phyloP scores from a whole-genome alignment of 2,888 invertebrate species.

The Drosophila falleni region DNA sequence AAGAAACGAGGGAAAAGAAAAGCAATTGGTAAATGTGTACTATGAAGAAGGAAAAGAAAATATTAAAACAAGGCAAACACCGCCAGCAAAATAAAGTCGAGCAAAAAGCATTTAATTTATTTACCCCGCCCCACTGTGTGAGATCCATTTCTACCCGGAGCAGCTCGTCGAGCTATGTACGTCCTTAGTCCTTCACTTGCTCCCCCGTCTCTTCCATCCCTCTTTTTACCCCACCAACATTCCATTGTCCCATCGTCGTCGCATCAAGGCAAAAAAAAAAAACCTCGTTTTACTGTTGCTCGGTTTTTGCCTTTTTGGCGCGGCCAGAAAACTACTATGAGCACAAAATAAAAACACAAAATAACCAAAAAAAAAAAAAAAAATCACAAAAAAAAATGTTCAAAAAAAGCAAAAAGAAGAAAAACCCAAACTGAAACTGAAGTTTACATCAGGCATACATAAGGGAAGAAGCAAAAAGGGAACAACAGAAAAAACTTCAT shows the following conservation, averaged over 20 bases:
- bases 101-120: slow-evolving; percentile 77
- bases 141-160: slow-evolving; percentile 19
- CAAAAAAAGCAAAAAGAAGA: slow-evolving; percentile 22
- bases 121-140: slow-evolving; percentile 51
- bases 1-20: slow-evolving; percentile 10
- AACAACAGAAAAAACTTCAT: slow-evolving; percentile 70
- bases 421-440: slow-evolving; percentile 47
- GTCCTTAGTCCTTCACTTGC: slow-evolving; percentile 33
- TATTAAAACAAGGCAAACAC: slow-evolving; percentile 74
- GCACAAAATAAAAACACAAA: slow-evolving; percentile 36
- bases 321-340: slow-evolving; percentile 71
- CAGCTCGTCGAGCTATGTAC: slow-evolving; percentile 15
- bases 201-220: slow-evolving; percentile 1
- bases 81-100: slow-evolving; percentile 70
- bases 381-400: slow-evolving; percentile 17
- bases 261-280: slow-evolving; percentile 41
- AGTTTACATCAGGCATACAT: slow-evolving; percentile 59
- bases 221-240: slow-evolving; percentile 8
- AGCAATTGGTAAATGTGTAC: slow-evolving; percentile 14
- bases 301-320: slow-evolving; percentile 73
- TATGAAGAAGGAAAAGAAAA: slow-evolving; percentile 64
- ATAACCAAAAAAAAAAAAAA: slow-evolving; percentile 6
- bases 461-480: slow-evolving; percentile 37
- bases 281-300: slow-evolving; percentile 75
- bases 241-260: slow-evolving; percentile 45